Conservation (phyloP, 2,797 vertebrate species). For the Lindbergichthys nudifrons region DNA sequence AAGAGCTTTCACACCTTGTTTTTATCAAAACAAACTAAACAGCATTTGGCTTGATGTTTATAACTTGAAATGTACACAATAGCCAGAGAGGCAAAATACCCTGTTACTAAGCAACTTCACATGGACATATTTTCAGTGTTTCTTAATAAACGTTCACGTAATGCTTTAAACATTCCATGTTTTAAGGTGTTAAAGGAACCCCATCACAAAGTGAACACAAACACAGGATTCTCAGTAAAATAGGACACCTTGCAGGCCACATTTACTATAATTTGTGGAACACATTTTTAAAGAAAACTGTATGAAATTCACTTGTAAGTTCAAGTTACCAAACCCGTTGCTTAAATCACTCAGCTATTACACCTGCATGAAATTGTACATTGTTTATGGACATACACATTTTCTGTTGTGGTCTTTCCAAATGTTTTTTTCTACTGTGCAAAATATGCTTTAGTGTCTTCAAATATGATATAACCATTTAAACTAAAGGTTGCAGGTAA, state of each 20-base stretch:
- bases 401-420: not conserved
- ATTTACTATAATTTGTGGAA: not conserved
- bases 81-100: not conserved
- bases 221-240: not conserved
- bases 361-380: not conserved
- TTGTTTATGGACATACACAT: not conserved
- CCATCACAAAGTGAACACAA: conserved; percentile 13
- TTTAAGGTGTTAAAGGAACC: conserved; percentile 3
- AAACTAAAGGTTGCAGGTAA: not conserved
- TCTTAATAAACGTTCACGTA: not conserved
- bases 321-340: not conserved
- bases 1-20: not conserved
- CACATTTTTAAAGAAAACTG: not conserved
- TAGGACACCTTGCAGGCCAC: not conserved
- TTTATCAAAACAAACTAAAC: conserved; percentile 10
- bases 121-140: conserved; percentile 1
- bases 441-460: not conserved
- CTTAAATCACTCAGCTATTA: not conserved
- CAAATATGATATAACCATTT: not conserved
- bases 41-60: not conserved
- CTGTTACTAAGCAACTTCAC: too few relatives aligned
- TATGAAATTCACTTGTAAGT: not conserved
- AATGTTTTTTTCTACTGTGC: not conserved
- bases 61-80: not conserved
- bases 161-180: conserved; percentile 10